These are phyloP conservation scores for Microcebus jonahi DNA, from an alignment of 2,113 vertebrate species.

Conservation along the genomic window DNA sequence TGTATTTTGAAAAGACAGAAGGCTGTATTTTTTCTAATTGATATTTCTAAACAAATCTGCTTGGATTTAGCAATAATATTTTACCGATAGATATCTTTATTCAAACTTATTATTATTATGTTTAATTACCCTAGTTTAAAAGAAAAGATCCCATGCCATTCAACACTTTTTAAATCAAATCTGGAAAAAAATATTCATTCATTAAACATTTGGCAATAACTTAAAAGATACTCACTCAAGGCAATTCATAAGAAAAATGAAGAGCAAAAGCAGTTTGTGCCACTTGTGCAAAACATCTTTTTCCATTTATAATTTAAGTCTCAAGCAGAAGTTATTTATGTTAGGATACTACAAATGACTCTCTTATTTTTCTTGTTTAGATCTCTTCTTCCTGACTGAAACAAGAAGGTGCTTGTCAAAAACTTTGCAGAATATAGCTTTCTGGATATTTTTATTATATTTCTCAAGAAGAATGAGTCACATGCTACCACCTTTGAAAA, in stretches of 20 bases:
- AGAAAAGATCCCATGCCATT: neutral
- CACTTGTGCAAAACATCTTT: conserved; percentile 27
- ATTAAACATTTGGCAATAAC: conserved; percentile 57
- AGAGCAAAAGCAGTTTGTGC: conserved; percentile 10
- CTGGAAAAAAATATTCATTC: conserved; percentile 18
- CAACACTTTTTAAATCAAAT: conserved; percentile 50
- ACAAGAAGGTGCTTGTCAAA: conserved; percentile 33
- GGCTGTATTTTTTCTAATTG: neutral
- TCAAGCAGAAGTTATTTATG: conserved; percentile 35
- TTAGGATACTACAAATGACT: conserved; percentile 20
- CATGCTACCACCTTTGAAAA: neutral
- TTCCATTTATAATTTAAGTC: conserved; percentile 37
- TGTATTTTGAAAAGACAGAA: conserved; percentile 42
- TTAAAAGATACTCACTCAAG: conserved; percentile 31
- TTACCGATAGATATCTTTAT: conserved; percentile 11
- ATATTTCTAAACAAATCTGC: conserved; percentile 38
- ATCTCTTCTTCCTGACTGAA: neutral
- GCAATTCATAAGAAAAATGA: conserved; percentile 40
- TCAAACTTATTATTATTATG: conserved; percentile 8
- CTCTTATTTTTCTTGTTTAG: conserved; percentile 24
- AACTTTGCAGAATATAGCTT: neutral
- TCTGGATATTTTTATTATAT: conserved; percentile 29
- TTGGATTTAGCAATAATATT: conserved; percentile 19
- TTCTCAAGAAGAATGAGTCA: conserved; percentile 16
- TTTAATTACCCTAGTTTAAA: conserved; percentile 29